These are phyloP conservation scores for Pseudomyrmex concolor DNA, from an alignment of 1,140 invertebrate genomes.

Conservation along the genomic window DNA sequence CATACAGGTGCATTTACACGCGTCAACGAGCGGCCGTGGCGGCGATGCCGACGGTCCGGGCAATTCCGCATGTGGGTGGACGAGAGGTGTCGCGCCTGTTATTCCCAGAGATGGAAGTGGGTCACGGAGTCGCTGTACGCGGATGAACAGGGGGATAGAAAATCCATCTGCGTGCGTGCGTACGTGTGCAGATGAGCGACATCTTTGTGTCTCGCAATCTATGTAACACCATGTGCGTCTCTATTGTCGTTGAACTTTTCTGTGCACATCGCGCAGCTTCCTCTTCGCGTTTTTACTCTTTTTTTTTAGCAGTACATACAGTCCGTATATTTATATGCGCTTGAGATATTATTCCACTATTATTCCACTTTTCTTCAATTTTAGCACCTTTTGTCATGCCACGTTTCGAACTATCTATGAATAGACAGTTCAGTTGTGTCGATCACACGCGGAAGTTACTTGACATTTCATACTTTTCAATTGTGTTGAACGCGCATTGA, in stretches of 20 bases:
- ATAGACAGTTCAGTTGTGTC: neutral
- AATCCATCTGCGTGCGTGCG: constrained; percentile 35
- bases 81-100: constrained; percentile 57
- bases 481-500: neutral
- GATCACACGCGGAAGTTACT: neutral
- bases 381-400: constrained; percentile 6
- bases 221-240: constrained; percentile 39
- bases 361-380: constrained; percentile 13
- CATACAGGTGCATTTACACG: constrained; percentile 38
- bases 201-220: constrained; percentile 7
- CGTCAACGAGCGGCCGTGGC: constrained; percentile 45
- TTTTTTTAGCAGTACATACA: neutral
- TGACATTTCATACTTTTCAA: neutral
- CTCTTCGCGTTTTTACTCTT: neutral
- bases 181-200: neutral
- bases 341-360: constrained; percentile 29
- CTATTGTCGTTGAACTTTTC: constrained; percentile 16
- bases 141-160: constrained; percentile 74
- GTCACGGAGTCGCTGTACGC: constrained; percentile 69
- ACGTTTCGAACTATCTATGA: neutral
- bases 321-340: neutral
- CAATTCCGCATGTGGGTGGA: constrained; percentile 69
- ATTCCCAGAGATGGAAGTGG: constrained; percentile 74
- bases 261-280: constrained; percentile 15
- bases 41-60: constrained; percentile 14